Base-by-base conservation (phyloP, 2,888 invertebrate species). In the Gymnocheta viridis region DNA sequence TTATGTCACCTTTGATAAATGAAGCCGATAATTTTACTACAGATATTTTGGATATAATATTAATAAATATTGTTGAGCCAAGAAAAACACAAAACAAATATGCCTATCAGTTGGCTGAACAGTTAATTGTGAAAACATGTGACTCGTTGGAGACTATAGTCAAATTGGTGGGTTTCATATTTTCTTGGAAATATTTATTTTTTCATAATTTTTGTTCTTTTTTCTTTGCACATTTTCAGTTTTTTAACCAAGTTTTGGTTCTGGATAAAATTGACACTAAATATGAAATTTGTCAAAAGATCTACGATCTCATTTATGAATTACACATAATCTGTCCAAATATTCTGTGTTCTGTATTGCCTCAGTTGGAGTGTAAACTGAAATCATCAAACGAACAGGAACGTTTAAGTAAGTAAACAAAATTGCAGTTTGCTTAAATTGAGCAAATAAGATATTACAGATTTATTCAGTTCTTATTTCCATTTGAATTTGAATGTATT, bases 221-320 rank as follows among this genome's bases (percentile, higher is more conserved):
- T 32, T 51, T 12, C 0, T 79, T 14, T 24, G 5, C 51, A 19
- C 62, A 7, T 80, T 44, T 93, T 7, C 93, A 98, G 96, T 99
- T 99, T 92, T 98, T 99, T 93, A 98, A 98, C 93, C 98, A 98
- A 92, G 96, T 98, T 47, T 93, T 99, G 79, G 97, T 99, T 88
- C 93, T 98, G 91, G 98, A 98, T 76, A 98, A 97, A 92, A 96
- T 97, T 90, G 97, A 97, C 89, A 96, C 95, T 88, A 95, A 94
- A 85, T 93, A 96, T 66, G 93, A 95, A 86, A 97, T 97, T 88
- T 95, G 95, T 89, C 93, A 94, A 62, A 97, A 97, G 93, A 96
- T 99, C 44, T 99, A 98, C 92, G 98, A 99, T 92, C 94, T 99
- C 86, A 98, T 99, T 86, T 98, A 98, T 91, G 99, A 99, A 92